phyloP scores from a whole-genome alignment of 2,113 vertebrate genomes.

The Microcebus tavaratra region DNA sequence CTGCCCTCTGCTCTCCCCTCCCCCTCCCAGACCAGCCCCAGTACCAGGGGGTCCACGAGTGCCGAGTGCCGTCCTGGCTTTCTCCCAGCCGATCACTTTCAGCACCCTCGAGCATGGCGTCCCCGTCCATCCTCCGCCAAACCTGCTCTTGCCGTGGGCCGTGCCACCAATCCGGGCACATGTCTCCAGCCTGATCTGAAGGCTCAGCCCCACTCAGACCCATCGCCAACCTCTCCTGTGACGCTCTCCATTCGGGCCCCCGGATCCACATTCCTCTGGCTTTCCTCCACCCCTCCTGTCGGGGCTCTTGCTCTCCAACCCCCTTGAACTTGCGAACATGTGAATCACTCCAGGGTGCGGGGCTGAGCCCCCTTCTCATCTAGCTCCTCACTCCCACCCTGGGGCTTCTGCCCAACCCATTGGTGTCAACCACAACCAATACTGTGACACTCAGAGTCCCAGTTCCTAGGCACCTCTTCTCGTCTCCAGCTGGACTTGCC shows the following conservation, averaged over 20 bases:
- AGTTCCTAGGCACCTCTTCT: neutral
- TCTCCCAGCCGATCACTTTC: neutral
- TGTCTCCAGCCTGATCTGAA: too few species aligned
- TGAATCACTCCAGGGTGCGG: neutral
- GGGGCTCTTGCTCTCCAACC: neutral
- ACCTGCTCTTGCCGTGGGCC: neutral
- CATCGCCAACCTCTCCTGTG: neutral
- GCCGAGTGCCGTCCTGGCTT: neutral
- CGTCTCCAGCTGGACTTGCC: neutral
- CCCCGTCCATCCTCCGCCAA: neutral
- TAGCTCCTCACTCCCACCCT: neutral
- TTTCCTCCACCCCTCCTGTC: neutral
- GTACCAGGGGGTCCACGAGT: too few species aligned
- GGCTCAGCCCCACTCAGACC: neutral
- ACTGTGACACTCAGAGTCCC: accelerated
- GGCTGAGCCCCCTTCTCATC: neutral
- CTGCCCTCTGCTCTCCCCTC: neutral
- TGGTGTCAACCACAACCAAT: neutral
- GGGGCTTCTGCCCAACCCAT: accelerated
- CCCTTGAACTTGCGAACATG: accelerated
- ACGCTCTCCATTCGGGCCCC: neutral
- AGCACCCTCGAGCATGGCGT: neutral
- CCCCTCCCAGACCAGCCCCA: neutral
- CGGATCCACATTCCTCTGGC: neutral
- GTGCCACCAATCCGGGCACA: neutral